phyloP scores from a whole-genome alignment of 2,113 vertebrate genomes.

The Taxidea taxus region DNA sequence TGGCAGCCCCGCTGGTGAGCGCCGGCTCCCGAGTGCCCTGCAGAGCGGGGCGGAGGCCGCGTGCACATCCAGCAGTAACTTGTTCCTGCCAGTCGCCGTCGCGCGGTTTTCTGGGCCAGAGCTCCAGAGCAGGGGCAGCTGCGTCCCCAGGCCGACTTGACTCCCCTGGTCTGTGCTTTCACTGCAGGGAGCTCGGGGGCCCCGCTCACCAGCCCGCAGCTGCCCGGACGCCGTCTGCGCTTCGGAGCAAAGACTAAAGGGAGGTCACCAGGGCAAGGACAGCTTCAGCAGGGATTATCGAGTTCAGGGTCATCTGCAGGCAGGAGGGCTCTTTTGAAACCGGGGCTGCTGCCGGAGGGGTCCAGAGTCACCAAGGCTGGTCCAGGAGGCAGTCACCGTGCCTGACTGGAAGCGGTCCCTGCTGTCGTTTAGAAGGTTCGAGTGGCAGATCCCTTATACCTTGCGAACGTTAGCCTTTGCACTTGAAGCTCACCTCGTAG shows the following conservation, averaged over 20 bases:
- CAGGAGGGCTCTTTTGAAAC: too few species aligned
- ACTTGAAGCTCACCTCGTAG: neutral
- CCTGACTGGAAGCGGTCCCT: neutral
- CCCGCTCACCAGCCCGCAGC: accelerated
- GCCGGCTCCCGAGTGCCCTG: too few species aligned
- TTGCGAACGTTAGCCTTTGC: too few species aligned
- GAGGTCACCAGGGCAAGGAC: neutral
- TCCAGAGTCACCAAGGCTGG: accelerated
- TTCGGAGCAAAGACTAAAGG: neutral
- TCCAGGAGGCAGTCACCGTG: neutral
- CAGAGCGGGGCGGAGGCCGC: too few species aligned
- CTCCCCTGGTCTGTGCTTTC: too few species aligned
- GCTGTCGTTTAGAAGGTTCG: neutral
- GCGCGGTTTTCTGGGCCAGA: neutral
- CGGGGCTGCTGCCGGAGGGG: neutral
- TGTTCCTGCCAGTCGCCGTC: neutral
- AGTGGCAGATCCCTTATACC: neutral
- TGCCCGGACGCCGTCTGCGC: neutral
- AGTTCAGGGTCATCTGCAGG: neutral
- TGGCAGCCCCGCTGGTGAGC: neutral
- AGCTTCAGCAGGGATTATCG: neutral
- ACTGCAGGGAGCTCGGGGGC: neutral
- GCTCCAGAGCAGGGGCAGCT: neutral
- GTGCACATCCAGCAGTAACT: neutral
- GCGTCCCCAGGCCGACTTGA: accelerated